Percentiles rank a stretch among this genome's conserved stretches.
Evolutionary conservation across 1,140 invertebrate species (phyloP).

Genomic region (Lordiphosa clarofinis): DNA sequence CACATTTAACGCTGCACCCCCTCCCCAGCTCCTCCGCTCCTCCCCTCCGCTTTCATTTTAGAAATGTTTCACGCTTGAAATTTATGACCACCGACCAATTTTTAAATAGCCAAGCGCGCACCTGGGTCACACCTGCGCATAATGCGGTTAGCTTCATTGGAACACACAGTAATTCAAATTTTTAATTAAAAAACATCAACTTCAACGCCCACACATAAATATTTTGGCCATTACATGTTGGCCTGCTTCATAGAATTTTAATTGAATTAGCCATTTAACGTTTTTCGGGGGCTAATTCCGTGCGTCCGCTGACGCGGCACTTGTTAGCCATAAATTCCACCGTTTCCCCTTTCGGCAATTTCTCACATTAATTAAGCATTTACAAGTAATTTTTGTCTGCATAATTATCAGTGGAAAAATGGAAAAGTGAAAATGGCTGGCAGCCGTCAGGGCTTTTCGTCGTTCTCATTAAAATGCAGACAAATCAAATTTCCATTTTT

Average conservation of each 20-base stretch:
- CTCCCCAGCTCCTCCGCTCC: constrained; percentile 20
- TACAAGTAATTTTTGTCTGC: constrained; percentile 34
- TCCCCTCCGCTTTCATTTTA: constrained; percentile 46
- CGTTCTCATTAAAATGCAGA: constrained; percentile 68
- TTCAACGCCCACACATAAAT: constrained; percentile 34
- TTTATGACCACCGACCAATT: constrained; percentile 71
- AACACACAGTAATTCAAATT: constrained; percentile 32
- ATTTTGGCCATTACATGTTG: constrained; percentile 10
- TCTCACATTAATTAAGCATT: constrained; percentile 12
- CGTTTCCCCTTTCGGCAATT: constrained; percentile 12
- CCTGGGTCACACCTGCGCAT: constrained; percentile 74
- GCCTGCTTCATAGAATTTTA: constrained; percentile 55
- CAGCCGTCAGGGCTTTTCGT: constrained; percentile 18
- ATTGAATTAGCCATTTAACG: constrained; percentile 71
- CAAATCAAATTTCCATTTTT: constrained; percentile 62
- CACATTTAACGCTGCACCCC: no score
- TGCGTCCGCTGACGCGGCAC: constrained; percentile 4
- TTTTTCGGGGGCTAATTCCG: constrained; percentile 49
- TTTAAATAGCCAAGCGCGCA: constrained; percentile 71
- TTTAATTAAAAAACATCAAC: constrained; percentile 77
- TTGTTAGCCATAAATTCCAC: constrained; percentile 29
- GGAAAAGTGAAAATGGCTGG: no score
- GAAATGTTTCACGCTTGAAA: constrained; percentile 24
- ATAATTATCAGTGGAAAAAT: constrained; percentile 48
- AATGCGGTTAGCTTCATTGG: constrained; percentile 51